Base-by-base conservation (phyloP, 2,888 invertebrate species). In the Myopa tessellatipennis region DNA sequence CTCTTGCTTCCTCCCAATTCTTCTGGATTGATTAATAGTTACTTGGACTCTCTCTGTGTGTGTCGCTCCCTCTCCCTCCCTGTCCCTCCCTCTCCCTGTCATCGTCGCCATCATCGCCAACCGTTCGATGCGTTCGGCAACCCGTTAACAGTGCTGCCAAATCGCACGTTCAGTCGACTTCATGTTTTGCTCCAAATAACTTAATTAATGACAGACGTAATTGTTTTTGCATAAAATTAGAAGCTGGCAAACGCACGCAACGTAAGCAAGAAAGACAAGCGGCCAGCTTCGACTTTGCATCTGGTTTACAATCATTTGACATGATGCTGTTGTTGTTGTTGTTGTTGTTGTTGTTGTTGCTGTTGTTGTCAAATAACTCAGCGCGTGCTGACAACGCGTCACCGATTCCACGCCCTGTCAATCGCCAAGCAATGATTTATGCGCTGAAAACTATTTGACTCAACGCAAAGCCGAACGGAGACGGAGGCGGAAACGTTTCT, bases 371-470 rank as follows among this genome's bases (percentile, higher is more conserved):
- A 73, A 73, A 73, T 73, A 73, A 73, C 50, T 73, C 63, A 73
- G 61, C n/a, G 73, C 16, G 73, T 50, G 72, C 26, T 72, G 72
- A 72, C 61, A 72, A 58, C 72, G 18, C 38, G 73, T 73, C 73
- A 63, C 61, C 38, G 45, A 45, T 40, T 73, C 40, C 61, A 50
- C 73, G 73, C 73, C 73, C 60, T 73, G 73, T 63, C 73, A 73
- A 73, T 61, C 61, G 38, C 40, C 38, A 26, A 61, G 45, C 52
- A 61, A 61, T 73, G 63, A 73, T 73, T 61, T 73, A 73, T 73
- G 63, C 38, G 38, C 36, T 65, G 38, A 65, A 18, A 60, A 60
- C 26, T 10, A 61, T 1, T 3, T 1, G 16, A n/a, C 55, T 10
- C 55, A 16, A 55, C 55, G 14, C 55, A 55, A 10, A 14, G 3